Percentiles rank a stretch among this genome's conserved stretches.
These are phyloP conservation scores for Phalacrocorax carbo DNA, from an alignment of 2,113 vertebrate species.

Conservation along the genomic window DNA sequence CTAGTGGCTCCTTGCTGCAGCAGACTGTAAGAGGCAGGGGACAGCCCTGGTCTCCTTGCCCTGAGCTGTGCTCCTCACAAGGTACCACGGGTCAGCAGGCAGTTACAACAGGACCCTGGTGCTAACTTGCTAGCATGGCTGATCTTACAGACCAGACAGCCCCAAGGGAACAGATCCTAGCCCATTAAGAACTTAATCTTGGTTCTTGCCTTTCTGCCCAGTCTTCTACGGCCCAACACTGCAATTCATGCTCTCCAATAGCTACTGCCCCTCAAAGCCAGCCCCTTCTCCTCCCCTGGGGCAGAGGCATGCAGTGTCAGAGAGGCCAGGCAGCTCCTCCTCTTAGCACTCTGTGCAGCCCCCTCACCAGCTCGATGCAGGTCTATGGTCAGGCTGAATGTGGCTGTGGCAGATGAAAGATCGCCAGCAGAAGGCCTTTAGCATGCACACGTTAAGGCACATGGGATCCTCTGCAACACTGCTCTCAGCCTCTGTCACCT, in stretches of 20 bases:
- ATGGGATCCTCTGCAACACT: background rate
- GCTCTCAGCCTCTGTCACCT: background rate
- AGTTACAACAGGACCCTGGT: background rate
- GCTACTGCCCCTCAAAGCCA: background rate
- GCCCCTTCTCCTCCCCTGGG: background rate
- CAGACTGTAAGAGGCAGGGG: background rate
- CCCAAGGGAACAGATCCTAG: background rate
- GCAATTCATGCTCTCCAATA: background rate
- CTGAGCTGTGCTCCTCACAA: background rate
- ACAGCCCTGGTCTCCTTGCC: background rate
- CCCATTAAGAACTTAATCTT: background rate
- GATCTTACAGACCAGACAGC: background rate
- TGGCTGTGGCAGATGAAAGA: background rate
- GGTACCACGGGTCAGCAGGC: background rate
- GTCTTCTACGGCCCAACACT: background rate
- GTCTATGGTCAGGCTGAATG: background rate
- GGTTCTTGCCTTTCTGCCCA: background rate
- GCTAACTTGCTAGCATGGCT: background rate
- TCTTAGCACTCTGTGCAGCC: background rate
- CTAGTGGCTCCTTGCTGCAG: background rate
- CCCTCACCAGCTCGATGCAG: fast-evolving
- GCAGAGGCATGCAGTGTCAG: background rate
- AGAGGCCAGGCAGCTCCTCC: background rate
- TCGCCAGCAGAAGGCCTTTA: background rate
- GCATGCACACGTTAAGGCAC: background rate